These are phyloP conservation scores for Dolichoris vasculosae DNA, from an alignment of 1,140 invertebrate species.

Conservation along the genomic window DNA sequence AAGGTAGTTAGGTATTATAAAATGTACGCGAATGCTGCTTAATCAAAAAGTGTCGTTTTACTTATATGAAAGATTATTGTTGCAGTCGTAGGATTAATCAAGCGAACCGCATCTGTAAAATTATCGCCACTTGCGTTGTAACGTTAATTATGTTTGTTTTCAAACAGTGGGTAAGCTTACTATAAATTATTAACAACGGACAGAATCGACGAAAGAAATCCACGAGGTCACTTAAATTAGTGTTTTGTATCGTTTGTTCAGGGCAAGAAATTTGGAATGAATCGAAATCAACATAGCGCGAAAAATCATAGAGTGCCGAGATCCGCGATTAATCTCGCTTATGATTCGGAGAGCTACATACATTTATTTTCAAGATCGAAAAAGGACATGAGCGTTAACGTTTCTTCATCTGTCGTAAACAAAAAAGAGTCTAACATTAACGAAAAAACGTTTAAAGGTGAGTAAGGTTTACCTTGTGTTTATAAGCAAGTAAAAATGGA, in stretches of 20 bases:
- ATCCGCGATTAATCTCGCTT: slow-evolving; percentile 2
- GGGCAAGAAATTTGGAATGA: slow-evolving; percentile 25
- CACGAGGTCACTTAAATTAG: background rate
- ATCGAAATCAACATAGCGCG: background rate
- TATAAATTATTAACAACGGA: background rate
- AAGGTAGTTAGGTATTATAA: no score
- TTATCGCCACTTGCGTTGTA: background rate
- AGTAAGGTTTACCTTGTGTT: background rate
- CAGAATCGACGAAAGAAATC: background rate
- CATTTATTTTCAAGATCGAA: background rate
- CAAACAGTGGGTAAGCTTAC: slow-evolving; percentile 40
- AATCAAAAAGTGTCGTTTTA: no score
- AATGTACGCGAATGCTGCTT: no score
- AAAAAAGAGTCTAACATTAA: background rate
- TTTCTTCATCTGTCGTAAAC: background rate
- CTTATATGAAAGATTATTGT: background rate
- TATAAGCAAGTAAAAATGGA: no score
- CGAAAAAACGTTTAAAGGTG: slow-evolving; percentile 4
- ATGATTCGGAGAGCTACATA: background rate
- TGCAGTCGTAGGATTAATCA: background rate
- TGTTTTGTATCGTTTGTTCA: slow-evolving; percentile 20
- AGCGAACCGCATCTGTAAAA: background rate
- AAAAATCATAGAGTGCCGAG: background rate
- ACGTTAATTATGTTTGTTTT: slow-evolving; percentile 34
- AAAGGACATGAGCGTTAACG: background rate